phyloP scores from a whole-genome alignment of 1,140 invertebrate species.

The Andrena cerasifolii region DNA sequence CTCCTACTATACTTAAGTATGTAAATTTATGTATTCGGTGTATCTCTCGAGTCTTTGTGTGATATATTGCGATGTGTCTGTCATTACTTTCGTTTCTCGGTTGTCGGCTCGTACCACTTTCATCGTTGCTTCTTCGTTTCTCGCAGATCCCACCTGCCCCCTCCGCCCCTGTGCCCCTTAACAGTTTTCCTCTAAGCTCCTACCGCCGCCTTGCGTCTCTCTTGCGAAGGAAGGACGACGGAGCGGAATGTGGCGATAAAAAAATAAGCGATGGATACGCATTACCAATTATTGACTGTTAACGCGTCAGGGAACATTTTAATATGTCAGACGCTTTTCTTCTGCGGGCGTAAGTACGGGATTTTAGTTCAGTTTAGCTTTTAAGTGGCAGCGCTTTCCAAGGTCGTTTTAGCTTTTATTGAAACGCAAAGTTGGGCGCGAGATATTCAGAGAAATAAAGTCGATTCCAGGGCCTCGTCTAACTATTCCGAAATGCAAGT shows the following conservation, averaged over 20 bases:
- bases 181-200: not conserved
- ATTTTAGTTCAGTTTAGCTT: not conserved
- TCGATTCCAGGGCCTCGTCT: too few relatives aligned
- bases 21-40: slow-evolving; percentile 58
- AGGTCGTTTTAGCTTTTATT: too few relatives aligned
- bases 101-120: slow-evolving; percentile 16
- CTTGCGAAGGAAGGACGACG: slow-evolving; percentile 14
- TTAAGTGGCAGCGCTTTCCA: not conserved
- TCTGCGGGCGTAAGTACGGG: not conserved
- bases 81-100: slow-evolving; percentile 57
- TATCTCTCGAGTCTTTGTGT: slow-evolving; percentile 60
- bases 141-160: not conserved
- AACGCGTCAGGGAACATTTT: not conserved
- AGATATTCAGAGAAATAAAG: too few relatives aligned
- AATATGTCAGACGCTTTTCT: slow-evolving; percentile 15
- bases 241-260: slow-evolving; percentile 22
- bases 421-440: too few relatives aligned
- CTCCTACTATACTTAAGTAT: slow-evolving; percentile 34
- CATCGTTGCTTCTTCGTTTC: not conserved
- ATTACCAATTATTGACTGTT: slow-evolving; percentile 38
- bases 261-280: slow-evolving; percentile 46
- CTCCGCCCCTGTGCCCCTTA: not conserved
- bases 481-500: too few relatives aligned
- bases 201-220: not conserved
- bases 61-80: slow-evolving; percentile 56